Conservation (phyloP, 2,888 invertebrate species). For the Muscina levida region DNA sequence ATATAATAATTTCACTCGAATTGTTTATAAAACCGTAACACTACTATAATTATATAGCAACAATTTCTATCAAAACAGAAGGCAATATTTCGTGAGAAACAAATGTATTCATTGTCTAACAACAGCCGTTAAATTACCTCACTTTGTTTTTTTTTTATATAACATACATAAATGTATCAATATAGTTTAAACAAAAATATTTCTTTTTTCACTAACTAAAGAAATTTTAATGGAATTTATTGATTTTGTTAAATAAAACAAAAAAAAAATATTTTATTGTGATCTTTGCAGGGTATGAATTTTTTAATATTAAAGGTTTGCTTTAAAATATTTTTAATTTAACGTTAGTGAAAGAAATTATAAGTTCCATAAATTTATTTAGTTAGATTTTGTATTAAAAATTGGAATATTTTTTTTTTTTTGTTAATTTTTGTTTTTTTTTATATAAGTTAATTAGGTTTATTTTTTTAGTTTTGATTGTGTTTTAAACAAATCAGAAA, state of each 20-base stretch:
- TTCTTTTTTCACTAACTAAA: not conserved
- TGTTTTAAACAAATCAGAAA: slow-evolving; percentile 48
- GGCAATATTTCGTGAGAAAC: slow-evolving; percentile 59
- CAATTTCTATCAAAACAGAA: not conserved
- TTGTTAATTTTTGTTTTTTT: slow-evolving; percentile 40
- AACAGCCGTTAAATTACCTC: slow-evolving; percentile 64
- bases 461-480: slow-evolving; percentile 43
- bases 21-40: slow-evolving; percentile 33
- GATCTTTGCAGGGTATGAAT: slow-evolving; percentile 78
- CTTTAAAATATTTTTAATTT: slow-evolving; percentile 65
- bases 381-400: not conserved
- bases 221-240: not conserved
- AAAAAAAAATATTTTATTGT: slow-evolving; percentile 20
- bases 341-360: slow-evolving; percentile 19
- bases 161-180: slow-evolving; percentile 16
- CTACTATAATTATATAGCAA: slow-evolving; percentile 13
- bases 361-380: not conserved
- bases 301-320: slow-evolving; percentile 79
- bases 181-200: slow-evolving; percentile 20
- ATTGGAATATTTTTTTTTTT: slow-evolving; percentile 45
- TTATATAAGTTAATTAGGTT: slow-evolving; percentile 55
- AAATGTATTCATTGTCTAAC: slow-evolving; percentile 62
- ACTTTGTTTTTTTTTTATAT: slow-evolving; percentile 41
- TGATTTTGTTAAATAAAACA: not conserved
- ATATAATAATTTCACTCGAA: slow-evolving; percentile 55